Evolutionary conservation across 1,140 invertebrate species (phyloP).

Genomic region (Pseudomyrmex cubaensis): DNA sequence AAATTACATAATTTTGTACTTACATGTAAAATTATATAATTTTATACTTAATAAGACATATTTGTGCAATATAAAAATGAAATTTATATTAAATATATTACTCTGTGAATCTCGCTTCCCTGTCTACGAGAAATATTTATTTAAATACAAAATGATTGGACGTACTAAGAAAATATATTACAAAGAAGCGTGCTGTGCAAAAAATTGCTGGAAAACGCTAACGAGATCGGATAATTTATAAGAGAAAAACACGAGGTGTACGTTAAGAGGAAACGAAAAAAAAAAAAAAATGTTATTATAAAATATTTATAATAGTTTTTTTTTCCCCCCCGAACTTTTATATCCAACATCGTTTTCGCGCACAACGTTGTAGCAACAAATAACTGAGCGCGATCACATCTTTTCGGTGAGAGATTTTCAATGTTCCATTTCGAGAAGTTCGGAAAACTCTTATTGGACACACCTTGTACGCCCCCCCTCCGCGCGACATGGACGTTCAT

Average conservation of each 20-base stretch:
- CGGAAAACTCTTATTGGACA: conserved; percentile 50
- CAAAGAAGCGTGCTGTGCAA: too few species aligned
- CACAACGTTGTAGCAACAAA: conserved; percentile 4
- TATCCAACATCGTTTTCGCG: neutral
- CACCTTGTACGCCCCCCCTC: conserved; percentile 11
- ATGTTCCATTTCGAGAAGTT: conserved; percentile 16
- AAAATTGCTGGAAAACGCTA: too few species aligned
- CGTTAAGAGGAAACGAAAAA: neutral
- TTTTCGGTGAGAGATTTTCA: conserved; percentile 27
- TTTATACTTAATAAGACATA: too few species aligned
- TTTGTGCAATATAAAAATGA: too few species aligned
- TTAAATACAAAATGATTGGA: too few species aligned
- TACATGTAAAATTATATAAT: too few species aligned
- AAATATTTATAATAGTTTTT: conserved; percentile 41
- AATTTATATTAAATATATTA: too few species aligned
- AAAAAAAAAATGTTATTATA: neutral
- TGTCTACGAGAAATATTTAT: too few species aligned
- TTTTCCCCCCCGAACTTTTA: neutral
- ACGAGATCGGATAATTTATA: neutral
- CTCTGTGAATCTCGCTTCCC: too few species aligned
- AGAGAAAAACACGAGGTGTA: neutral
- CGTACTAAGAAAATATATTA: too few species aligned
- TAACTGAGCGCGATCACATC: conserved; percentile 14
- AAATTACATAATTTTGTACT: too few species aligned
- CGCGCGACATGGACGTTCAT: conserved; percentile 16